Evolutionary conservation across 2,888 invertebrate species (phyloP), one percentile per base, ranked within the genome.

Genomic region (Hemicrepidius hirtus): DNA sequence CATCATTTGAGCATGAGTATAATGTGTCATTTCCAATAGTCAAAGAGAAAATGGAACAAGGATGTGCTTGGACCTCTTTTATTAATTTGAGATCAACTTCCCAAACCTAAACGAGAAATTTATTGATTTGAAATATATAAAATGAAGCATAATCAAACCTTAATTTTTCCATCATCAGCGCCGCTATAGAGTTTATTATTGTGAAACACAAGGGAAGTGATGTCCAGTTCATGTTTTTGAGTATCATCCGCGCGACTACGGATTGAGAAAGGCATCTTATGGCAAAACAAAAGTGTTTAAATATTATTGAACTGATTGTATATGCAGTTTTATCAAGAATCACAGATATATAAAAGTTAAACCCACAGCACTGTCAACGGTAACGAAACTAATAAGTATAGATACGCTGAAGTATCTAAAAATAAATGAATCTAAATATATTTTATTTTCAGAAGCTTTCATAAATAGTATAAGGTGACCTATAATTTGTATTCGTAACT

Each of bases 1-100:
- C 90, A 78, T 92, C 93, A 75, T 91, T 91, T 3, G 92, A 92
- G 41, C 90, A 88, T 0, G 92, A 90, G 82, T 90, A 92, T 4
- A 89, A 79, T 5, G 89, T 87, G 24, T 87, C 87, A 18, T 87
- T 87, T 20, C 86, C 86, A 0, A 89, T 88, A 13, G 90, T 87
- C 70, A 92, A 77, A n/a, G 90, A 89, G 83, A 89, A 92, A 44
- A 90, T 86, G 68, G 91, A 91, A 16, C 90, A 90, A 7, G 87
- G 87, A 81, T 92, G 92, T 5, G 92, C 92, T 75, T 87, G 75
- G 9, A 87, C 84, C 81, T 88, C 87, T 9, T 82, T 80, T 7
- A 86, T 41, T 46, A 87, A 84, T 64, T 84, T 85, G 44, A 90
- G 80, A 77, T 89, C 86, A 53, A 82, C 76, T 24, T 82, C 82